phyloP scores from a whole-genome alignment of 2,797 vertebrate species.

The Sarcoramphus papa region DNA sequence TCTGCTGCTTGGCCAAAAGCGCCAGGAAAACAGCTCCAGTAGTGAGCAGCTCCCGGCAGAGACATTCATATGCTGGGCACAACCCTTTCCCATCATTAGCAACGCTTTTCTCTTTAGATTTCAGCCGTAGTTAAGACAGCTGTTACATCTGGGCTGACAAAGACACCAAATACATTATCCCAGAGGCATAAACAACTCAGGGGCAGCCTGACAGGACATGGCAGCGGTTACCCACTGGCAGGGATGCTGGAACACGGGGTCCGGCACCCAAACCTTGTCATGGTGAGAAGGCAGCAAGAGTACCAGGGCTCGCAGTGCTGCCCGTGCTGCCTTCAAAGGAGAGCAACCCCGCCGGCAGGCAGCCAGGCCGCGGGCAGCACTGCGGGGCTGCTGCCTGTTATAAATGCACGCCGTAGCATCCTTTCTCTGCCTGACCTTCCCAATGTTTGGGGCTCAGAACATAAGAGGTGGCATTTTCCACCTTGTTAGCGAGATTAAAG shows the following conservation, averaged over 20 bases:
- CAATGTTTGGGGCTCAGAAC: not conserved
- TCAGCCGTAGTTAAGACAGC: not conserved
- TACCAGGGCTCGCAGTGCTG: not conserved
- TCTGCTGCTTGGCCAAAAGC: not conserved
- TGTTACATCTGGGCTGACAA: not conserved
- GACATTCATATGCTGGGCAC: not conserved
- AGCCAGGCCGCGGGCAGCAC: not conserved
- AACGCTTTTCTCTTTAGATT: not conserved
- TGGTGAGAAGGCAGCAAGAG: not conserved
- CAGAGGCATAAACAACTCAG: not conserved
- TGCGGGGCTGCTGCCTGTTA: not conserved
- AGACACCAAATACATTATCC: not conserved
- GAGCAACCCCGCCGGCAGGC: not conserved
- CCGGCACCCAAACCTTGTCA: not conserved
- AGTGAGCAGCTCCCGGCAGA: not conserved
- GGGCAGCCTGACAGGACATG: not conserved
- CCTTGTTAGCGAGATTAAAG: not conserved
- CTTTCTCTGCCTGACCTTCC: not conserved
- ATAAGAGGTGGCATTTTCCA: not conserved
- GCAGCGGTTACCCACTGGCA: not conserved
- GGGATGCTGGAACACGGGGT: not conserved
- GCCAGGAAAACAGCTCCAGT: not conserved
- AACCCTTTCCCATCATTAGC: not conserved
- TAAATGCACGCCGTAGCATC: rapidly evolving
- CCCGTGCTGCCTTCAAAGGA: not conserved